A percentile compares a stretch with the other conserved stretches of the same genome.
These are phyloP conservation scores for Kryptolebias marmoratus DNA, from an alignment of 2,113 vertebrate species.

Conservation along the genomic window DNA sequence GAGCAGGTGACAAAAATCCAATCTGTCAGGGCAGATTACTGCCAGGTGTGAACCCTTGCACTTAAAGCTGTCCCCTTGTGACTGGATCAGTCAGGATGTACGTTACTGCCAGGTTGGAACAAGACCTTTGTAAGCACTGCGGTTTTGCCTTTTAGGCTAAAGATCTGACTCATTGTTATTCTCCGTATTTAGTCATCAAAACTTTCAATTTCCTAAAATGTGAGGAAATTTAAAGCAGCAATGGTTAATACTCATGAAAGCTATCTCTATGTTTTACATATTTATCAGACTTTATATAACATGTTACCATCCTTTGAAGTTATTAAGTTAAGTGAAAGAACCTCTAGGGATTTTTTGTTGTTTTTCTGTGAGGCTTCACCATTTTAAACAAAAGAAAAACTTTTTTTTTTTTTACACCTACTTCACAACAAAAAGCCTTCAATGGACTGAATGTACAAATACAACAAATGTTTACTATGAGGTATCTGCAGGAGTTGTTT, in stretches of 20 bases:
- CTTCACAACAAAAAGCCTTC: not conserved
- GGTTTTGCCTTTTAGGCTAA: constrained; percentile 29
- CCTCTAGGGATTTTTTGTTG: too few relatives aligned
- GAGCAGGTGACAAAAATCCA: not conserved
- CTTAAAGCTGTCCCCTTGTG: not conserved
- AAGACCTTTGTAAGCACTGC: not conserved
- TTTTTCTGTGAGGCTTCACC: too few relatives aligned
- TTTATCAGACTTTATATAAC: not conserved
- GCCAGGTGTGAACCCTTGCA: not conserved
- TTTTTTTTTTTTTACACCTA: not conserved
- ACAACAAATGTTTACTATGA: not conserved
- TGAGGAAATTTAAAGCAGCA: too few relatives aligned
- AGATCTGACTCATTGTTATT: too few relatives aligned
- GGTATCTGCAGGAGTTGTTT: not conserved
- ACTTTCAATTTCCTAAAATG: too few relatives aligned
- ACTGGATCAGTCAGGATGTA: not conserved
- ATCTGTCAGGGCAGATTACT: not conserved
- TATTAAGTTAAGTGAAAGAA: too few relatives aligned
- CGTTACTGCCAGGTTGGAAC: too few relatives aligned
- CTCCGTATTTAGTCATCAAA: too few relatives aligned
- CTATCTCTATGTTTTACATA: too few relatives aligned
- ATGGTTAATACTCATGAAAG: too few relatives aligned
- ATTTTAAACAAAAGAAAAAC: too few relatives aligned
- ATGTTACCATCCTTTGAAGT: too few relatives aligned
- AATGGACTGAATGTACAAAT: not conserved